Evolutionary conservation across 2,797 vertebrate species (phyloP), one percentile per base, ranked within the genome.

Genomic region (Antennarius maculatus): DNA sequence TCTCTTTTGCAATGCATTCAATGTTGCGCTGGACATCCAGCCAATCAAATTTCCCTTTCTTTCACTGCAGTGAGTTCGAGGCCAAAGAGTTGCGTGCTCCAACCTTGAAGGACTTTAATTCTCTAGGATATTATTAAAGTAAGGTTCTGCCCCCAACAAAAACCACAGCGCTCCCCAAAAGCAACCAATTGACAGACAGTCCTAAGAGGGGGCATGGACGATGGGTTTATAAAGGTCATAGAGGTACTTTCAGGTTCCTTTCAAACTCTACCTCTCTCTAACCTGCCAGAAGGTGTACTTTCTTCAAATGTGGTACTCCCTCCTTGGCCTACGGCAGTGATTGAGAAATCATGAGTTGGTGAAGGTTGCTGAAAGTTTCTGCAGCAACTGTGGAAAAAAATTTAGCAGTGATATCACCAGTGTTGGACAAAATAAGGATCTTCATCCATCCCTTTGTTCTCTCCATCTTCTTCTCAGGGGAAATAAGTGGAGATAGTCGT

Each of bases 401-500:
- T 27, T 7, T 11, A 41, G 46, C 18, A 62, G 54, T 69, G 61
- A n/a, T 58, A 61, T 65, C 71, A 37, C 47, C 60, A 13, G 72
- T 64, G 77, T 77, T 57, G 68, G 71, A 53, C 52, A 29, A 48
- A 72, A 77, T 76, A 73, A 72, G 63, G 50, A 72, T 76, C 71
- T 60, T 72, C 76, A 74, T 80, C 76, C 57, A 60, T 61, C 69
- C 58, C 58, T 42, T 61, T 47, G 41, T 55, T 58, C 46, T 46
- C 46, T 47, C 23, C 37, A 46, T 37, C 59, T 61, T 55, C 54
- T 65, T 55, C 66, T 45, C 18, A 4, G 27, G 27, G 43, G 49
- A 5, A 9, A 54, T 74, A 69, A 74, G 71, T 39, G 7, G 27
- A 78, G 78, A 66, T 31, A 12, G 78, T 83, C 41, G 70, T 54